Percentiles rank a stretch among this genome's conserved stretches.
Evolutionary conservation across 1,140 invertebrate genomes (phyloP).

Genomic region (Telenomus remus): DNA sequence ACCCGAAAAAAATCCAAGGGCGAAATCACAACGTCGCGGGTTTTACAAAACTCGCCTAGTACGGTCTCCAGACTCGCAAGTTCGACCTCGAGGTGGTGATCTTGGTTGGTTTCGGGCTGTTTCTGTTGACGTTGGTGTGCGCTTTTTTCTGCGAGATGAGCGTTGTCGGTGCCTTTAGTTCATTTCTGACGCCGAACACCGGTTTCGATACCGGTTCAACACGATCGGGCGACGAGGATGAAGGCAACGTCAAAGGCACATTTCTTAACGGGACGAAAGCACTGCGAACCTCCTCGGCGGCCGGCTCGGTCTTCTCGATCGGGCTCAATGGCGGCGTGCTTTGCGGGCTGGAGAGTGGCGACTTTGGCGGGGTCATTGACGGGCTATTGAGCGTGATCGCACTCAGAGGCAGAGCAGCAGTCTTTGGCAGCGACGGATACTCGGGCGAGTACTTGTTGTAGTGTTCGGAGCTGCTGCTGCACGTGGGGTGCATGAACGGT

Average conservation of each 20-base stretch:
- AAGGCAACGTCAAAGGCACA: slow-evolving; percentile 69
- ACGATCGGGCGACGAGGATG: slow-evolving; percentile 78
- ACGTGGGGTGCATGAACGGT: slow-evolving; percentile 63
- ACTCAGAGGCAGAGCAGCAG: slow-evolving; percentile 25
- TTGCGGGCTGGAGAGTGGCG: slow-evolving; percentile 27
- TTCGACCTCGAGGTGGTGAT: slow-evolving; percentile 75
- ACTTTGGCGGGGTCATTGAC: slow-evolving; percentile 54
- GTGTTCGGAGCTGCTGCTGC: slow-evolving; percentile 56
- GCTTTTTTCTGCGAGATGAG: slow-evolving; percentile 65
- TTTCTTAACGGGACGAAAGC: slow-evolving; percentile 79
- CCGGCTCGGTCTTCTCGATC: slow-evolving; percentile 73
- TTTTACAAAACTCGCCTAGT: slow-evolving; percentile 76
- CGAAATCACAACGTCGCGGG: too few relatives aligned
- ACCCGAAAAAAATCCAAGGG: too few relatives aligned
- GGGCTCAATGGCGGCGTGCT: slow-evolving; percentile 67
- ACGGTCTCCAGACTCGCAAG: slow-evolving; percentile 86
- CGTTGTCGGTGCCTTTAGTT: slow-evolving; percentile 79
- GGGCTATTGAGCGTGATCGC: slow-evolving; percentile 35
- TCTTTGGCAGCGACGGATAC: slow-evolving; percentile 59
- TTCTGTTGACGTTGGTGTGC: slow-evolving; percentile 70
- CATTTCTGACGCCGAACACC: slow-evolving; percentile 67
- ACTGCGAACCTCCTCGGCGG: slow-evolving; percentile 82
- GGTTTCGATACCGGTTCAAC: slow-evolving; percentile 56
- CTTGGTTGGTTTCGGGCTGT: slow-evolving; percentile 77
- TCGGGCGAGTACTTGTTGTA: slow-evolving; percentile 64